Evolutionary conservation across 1,140 invertebrate species (phyloP), one percentile per base, ranked within the genome.

Genomic region (Bradysia coprophila): DNA sequence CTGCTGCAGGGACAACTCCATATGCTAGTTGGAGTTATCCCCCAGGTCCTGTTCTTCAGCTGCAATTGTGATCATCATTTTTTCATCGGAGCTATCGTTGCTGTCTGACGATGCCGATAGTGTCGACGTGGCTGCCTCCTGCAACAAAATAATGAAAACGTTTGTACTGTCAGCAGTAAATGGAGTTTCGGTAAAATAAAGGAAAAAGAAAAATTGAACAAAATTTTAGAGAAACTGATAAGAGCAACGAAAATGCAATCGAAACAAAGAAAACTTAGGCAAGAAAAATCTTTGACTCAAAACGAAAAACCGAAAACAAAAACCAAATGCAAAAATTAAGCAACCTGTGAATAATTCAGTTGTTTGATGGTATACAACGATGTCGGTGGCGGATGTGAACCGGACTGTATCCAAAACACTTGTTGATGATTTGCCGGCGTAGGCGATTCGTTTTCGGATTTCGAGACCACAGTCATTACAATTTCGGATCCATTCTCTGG

Each of bases 61-160:
- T 13, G 55, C 56, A n/a, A 73, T 61, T 13, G 70, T 65, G 38
- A 78, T 77, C 62, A 78, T 76, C 55, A 77, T 78, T 54, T 77
- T 75, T 43, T 76, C 73, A 51, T 75, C 74, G 21, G 64, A 69
- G 43, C 69, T 75, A 15, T 56, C 54, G 38, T 45, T 45, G 21
- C 68, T 73, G 42, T 72, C 71, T 6, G 69, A 71, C 1, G 71
- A 72, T 3, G 67, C 68, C 47, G 71, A 69, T 46, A 72, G 68
- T n/a, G 63, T 76, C 41, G 61, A 76, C 47, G 62, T 75, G 49
- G 61, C 73, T 54, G 63, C 73, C 65, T 69, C 64, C 71, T 69
- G 34, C 48, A 63, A 51, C 40, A 45, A 40, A 45, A 5, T 16
- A 21, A 36, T 19, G 4, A 33, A 37, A 43, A 34, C 18, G 11